These are phyloP conservation scores for Platycheirus albimanus DNA, from an alignment of 2,888 invertebrate species.

Conservation along the genomic window DNA sequence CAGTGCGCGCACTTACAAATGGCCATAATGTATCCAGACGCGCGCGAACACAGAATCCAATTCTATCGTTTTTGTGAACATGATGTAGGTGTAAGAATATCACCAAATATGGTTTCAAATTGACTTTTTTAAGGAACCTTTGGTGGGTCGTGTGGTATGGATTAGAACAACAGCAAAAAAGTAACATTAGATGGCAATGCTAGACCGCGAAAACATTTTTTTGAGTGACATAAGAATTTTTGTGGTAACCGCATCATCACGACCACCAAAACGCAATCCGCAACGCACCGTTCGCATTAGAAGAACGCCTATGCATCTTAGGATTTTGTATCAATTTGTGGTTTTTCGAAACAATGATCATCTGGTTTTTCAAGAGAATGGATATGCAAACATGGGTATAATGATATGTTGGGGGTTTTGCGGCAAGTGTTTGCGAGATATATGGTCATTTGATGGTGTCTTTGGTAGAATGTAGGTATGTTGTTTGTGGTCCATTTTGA, in stretches of 20 bases:
- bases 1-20: conserved; percentile 45
- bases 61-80: conserved; percentile 58
- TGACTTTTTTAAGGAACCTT: conserved; percentile 26
- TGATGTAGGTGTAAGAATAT: conserved; percentile 64
- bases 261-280: no score
- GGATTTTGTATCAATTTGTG: conserved; percentile 67
- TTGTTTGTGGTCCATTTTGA: conserved; percentile 30
- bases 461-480: conserved; percentile 17
- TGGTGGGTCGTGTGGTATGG: conserved; percentile 20
- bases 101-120: conserved; percentile 65
- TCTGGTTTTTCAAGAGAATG: conserved; percentile 33
- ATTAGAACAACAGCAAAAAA: conserved; percentile 15
- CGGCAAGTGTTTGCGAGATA: conserved; percentile 61
- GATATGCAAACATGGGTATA: conserved; percentile 19
- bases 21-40: conserved; percentile 29
- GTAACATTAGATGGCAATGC: conserved; percentile 49
- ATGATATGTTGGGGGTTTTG: conserved; percentile 31
- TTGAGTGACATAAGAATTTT: conserved; percentile 53
- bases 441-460: conserved; percentile 60
- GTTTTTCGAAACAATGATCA: conserved; percentile 56
- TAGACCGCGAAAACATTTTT: conserved; percentile 45
- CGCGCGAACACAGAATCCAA: conserved; percentile 23
- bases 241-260: conserved; percentile 53
- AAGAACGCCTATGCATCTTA: conserved; percentile 43
- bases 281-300: conserved; percentile 6